phyloP scores from a whole-genome alignment of 2,113 vertebrate genomes.

The Onychorhynchus coronatus region DNA sequence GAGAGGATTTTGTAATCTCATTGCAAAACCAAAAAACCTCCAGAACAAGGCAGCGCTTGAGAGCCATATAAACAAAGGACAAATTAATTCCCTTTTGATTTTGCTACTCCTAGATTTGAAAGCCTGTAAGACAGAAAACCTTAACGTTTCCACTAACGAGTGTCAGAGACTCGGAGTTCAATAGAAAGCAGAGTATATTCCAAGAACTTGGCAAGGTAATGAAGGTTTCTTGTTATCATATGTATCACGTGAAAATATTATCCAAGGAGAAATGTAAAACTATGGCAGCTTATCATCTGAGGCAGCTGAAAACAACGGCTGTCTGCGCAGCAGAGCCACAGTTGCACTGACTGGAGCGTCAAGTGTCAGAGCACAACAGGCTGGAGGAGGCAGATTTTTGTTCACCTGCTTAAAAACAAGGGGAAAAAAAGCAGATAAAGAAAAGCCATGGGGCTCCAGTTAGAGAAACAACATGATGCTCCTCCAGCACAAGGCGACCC shows the following conservation, averaged over 20 bases:
- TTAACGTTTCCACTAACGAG: not conserved
- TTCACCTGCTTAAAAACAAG: constrained; percentile 9
- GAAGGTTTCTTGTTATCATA: constrained; percentile 31
- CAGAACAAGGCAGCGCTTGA: constrained; percentile 1
- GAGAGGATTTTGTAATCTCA: not conserved
- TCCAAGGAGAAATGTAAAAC: constrained; percentile 35
- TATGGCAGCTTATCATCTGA: constrained; percentile 9
- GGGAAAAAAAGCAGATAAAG: not conserved
- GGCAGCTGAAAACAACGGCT: constrained; percentile 7
- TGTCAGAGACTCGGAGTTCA: not conserved
- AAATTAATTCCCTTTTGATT: constrained; percentile 24
- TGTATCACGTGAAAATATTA: constrained; percentile 42
- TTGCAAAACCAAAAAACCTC: not conserved
- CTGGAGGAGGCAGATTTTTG: not conserved
- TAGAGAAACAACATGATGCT: not conserved
- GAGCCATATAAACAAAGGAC: not conserved
- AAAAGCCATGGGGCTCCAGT: not conserved
- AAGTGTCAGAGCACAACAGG: not conserved
- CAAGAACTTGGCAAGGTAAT: constrained; percentile 44
- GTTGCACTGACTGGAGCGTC: not conserved
- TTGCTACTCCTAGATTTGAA: not conserved
- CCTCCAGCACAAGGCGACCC: not conserved
- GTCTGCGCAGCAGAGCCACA: not conserved
- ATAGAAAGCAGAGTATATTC: constrained; percentile 23
- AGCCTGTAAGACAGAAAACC: not conserved